Evolutionary conservation across 2,888 invertebrate genomes (phyloP), one percentile per base, ranked within the genome.

Genomic region (Eristalinus aeneus): DNA sequence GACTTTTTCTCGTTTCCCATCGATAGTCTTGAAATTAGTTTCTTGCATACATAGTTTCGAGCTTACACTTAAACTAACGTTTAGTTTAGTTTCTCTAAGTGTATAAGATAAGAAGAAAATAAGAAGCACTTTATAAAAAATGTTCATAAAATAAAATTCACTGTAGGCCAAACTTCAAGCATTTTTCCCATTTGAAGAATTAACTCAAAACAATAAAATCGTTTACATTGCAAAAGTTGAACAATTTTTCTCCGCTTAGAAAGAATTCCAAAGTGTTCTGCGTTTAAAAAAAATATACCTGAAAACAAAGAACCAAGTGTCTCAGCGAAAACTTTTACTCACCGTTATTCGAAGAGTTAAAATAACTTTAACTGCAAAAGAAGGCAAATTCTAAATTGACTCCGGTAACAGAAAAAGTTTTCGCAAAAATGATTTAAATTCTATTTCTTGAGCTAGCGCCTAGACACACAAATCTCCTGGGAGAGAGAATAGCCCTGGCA

Each of bases 381-480:
- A 65, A 61, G 3, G 20, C 16, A 32, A 61, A 61, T 27, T 61
- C 31, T 61, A 61, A 61, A 61, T 61, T 61, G 61, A 61, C 61
- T 61, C 10, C 34, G 32, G 8, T 61, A 61, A 61, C 32, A 61
- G 61, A 20, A 61, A 61, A 61, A 61, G 16, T 61, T 61, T 61
- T 61, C 34, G 32, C 27, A 32, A 32, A 61, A 61, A 32, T 61
- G 61, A 46, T 71, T 71, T 71, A 71, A 71, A 71, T 46, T 71
- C 46, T 22, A 71, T 61, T 60, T 22, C 60, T 2, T 46, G 23
- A 36, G 46, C 71, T 31, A 39, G 46, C 31, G 20, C 31, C 27
- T n/a, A 60, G 23, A 71, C 32, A 71, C 46, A 71, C 71, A 46
- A 71, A 27, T 60, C 60, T 20, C 20, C 60, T 20, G 12, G 23